These are phyloP conservation scores for Epirrhoe tristata DNA, from an alignment of 2,888 invertebrate genomes.

Conservation along the genomic window DNA sequence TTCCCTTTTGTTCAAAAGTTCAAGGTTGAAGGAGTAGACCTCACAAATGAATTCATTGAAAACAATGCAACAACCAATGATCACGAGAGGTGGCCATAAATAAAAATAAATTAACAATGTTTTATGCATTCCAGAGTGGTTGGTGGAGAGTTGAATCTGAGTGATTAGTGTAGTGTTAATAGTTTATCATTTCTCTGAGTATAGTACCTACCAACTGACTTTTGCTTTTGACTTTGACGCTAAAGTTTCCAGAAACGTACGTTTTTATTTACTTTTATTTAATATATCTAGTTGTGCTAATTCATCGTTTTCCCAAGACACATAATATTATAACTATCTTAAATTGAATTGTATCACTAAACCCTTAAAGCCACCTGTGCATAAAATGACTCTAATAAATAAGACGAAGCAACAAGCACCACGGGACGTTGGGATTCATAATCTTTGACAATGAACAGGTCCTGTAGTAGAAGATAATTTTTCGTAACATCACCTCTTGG, in stretches of 20 bases:
- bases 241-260: too few relatives aligned
- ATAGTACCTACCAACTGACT: too few relatives aligned
- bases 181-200: too few relatives aligned
- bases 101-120: constrained; percentile 41
- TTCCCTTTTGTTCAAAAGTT: constrained; percentile 66
- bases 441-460: constrained; percentile 72
- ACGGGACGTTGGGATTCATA: constrained; percentile 61
- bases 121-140: constrained; percentile 22
- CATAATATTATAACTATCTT: constrained; percentile 38
- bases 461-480: constrained; percentile 71
- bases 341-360: constrained; percentile 44
- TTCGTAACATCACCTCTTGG: constrained; percentile 76
- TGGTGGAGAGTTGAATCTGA: constrained; percentile 21
- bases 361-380: constrained; percentile 35
- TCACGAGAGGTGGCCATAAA: constrained; percentile 42
- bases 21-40: constrained; percentile 55
- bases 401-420: constrained; percentile 48
- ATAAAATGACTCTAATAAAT: constrained; percentile 44
- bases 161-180: too few relatives aligned
- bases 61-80: constrained; percentile 55
- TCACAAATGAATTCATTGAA: constrained; percentile 51
- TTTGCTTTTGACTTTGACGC: too few relatives aligned
- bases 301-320: constrained; percentile 12
- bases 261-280: too few relatives aligned
- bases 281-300: too few relatives aligned